Evolutionary conservation across 2,797 vertebrate genomes (phyloP).

Genomic region (Cossypha heuglini): DNA sequence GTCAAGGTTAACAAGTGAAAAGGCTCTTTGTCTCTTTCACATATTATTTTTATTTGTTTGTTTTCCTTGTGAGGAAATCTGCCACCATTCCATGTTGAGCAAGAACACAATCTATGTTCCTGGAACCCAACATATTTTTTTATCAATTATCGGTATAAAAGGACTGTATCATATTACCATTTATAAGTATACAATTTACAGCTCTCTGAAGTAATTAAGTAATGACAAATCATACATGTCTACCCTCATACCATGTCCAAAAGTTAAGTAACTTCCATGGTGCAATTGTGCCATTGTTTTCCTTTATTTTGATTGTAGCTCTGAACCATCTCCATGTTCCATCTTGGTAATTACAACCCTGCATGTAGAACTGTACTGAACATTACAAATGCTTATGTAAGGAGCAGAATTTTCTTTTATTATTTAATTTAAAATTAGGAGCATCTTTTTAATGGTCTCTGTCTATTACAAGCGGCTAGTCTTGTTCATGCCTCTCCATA

Average conservation of each 20-base stretch:
- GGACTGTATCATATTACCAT: not conserved
- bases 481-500: not conserved
- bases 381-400: fast-evolving
- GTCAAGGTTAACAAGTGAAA: not conserved
- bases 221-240: not conserved
- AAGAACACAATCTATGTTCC: not conserved
- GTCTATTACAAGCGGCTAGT: not conserved
- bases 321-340: not conserved
- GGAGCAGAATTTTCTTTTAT: not conserved
- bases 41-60: not conserved
- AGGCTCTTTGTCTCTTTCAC: not conserved
- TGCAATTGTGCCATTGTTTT: fast-evolving
- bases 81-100: not conserved
- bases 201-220: not conserved
- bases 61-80: not conserved
- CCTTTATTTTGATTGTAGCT: not conserved
- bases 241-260: not conserved
- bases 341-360: not conserved
- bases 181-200: not conserved
- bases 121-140: not conserved
- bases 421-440: not conserved
- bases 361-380: not conserved
- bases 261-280: not conserved
- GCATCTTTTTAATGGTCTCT: not conserved
- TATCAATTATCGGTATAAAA: not conserved